phyloP scores from a whole-genome alignment of 2,113 vertebrate genomes.

The Hippocampus mohnikei region DNA sequence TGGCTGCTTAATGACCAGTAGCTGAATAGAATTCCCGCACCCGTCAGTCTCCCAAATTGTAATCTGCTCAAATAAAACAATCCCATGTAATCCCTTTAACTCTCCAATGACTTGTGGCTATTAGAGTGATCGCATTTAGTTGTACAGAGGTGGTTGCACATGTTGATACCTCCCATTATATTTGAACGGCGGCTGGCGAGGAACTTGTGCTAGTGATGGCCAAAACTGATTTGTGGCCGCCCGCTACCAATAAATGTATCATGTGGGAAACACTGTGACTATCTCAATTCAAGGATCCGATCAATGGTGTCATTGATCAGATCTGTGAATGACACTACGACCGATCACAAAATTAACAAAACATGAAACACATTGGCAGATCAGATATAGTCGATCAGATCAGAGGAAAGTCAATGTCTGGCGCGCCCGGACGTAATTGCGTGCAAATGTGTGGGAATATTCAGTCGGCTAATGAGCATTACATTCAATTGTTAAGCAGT shows the following conservation, averaged over 20 bases:
- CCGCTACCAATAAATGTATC: too few species aligned
- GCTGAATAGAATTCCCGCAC: conserved; percentile 10
- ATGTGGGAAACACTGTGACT: too few species aligned
- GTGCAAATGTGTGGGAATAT: too few species aligned
- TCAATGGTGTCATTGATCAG: neutral
- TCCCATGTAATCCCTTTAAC: conserved; percentile 53
- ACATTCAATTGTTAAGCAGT: too few species aligned
- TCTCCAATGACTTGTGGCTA: conserved; percentile 30
- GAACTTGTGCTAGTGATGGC: neutral
- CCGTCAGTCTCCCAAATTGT: conserved; percentile 25
- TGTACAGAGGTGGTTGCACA: conserved; percentile 8
- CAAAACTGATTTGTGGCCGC: too few species aligned
- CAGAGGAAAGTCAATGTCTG: too few species aligned
- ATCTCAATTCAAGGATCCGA: too few species aligned
- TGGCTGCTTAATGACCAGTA: conserved; percentile 18
- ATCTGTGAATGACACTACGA: neutral
- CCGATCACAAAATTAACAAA: neutral
- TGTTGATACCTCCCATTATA: conserved; percentile 11
- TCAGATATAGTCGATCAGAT: too few species aligned
- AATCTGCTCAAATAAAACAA: conserved; percentile 49
- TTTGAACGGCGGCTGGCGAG: conserved; percentile 5
- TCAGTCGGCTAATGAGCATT: too few species aligned
- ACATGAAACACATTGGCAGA: too few species aligned
- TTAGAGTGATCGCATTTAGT: conserved; percentile 55
- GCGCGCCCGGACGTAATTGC: too few species aligned